These are phyloP conservation scores for Lycorma delicatula DNA, from an alignment of 1,140 invertebrate genomes.

Conservation along the genomic window DNA sequence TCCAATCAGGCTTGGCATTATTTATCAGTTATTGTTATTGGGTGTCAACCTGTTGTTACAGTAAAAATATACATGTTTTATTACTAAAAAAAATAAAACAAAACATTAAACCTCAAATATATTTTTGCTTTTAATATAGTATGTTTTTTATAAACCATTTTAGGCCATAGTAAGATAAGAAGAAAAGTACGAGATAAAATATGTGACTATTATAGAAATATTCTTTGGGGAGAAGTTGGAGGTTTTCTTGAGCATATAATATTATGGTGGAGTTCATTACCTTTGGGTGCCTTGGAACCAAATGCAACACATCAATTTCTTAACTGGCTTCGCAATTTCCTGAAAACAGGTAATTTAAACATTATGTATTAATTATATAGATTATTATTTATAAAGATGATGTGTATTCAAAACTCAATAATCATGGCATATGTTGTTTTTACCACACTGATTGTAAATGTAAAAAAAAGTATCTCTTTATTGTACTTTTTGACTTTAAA, in stretches of 20 bases:
- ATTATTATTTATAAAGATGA: neutral
- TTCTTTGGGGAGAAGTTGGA: slow-evolving; percentile 63
- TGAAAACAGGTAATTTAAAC: slow-evolving; percentile 45
- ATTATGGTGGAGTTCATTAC: slow-evolving; percentile 66
- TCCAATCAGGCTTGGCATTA: too few species aligned
- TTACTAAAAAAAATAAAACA: too few species aligned
- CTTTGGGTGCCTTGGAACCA: slow-evolving; percentile 49
- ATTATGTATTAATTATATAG: neutral
- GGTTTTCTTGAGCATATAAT: slow-evolving; percentile 64
- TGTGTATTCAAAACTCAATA: neutral
- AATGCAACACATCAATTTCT: slow-evolving; percentile 57
- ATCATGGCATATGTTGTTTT: too few species aligned
- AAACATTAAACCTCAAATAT: too few species aligned
- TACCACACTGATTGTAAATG: too few species aligned
- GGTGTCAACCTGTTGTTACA: too few species aligned
- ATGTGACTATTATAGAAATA: slow-evolving; percentile 47
- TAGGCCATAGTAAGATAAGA: slow-evolving; percentile 39
- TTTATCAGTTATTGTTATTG: too few species aligned
- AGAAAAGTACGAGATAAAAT: slow-evolving; percentile 41
- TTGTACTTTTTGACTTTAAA: neutral
- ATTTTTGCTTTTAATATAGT: too few species aligned
- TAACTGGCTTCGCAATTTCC: slow-evolving; percentile 53
- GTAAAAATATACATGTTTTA: too few species aligned
- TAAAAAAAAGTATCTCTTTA: neutral
- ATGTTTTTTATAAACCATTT: slow-evolving; percentile 14